These are phyloP conservation scores for Carapus acus DNA, from an alignment of 2,797 vertebrate species.

Conservation along the genomic window DNA sequence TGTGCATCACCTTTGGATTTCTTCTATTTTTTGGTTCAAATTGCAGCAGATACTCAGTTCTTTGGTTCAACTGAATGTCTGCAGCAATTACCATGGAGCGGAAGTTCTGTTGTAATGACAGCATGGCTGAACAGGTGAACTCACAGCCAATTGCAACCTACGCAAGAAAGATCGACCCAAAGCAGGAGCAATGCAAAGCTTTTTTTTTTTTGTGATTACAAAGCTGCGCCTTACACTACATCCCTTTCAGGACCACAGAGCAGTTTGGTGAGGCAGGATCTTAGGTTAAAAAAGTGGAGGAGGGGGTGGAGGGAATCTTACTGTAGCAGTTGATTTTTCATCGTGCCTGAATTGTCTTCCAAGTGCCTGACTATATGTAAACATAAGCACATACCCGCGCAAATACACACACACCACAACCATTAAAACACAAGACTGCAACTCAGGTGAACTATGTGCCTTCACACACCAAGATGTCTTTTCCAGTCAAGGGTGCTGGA, in stretches of 20 bases:
- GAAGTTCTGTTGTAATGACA: conserved; percentile 62
- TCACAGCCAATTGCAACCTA: conserved; percentile 72
- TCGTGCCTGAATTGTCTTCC: conserved; percentile 63
- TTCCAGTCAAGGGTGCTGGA: conserved; percentile 70
- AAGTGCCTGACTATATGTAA: conserved; percentile 63
- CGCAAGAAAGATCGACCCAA: conserved; percentile 62
- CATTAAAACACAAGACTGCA: conserved; percentile 9
- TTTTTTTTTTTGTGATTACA: conserved; percentile 73
- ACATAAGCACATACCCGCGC: conserved; percentile 57
- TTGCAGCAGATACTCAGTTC: too few relatives aligned
- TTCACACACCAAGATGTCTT: conserved; percentile 34
- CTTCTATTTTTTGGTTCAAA: conserved; percentile 48
- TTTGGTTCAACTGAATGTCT: conserved; percentile 67
- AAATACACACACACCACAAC: conserved; percentile 52
- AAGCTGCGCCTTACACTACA: conserved; percentile 64
- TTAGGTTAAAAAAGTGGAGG: conserved; percentile 50
- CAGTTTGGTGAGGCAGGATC: conserved; percentile 54
- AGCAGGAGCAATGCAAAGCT: conserved; percentile 59
- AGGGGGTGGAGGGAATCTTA: conserved; percentile 37
- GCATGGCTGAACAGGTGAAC: conserved; percentile 66
- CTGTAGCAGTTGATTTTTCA: conserved; percentile 74
- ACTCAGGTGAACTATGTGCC: background rate
- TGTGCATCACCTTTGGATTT: conserved; percentile 52
- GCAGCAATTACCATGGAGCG: conserved; percentile 60
- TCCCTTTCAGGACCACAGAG: conserved; percentile 57